Evolutionary conservation across 2,113 vertebrate genomes (phyloP).

Genomic region (Corvus moneduloides): DNA sequence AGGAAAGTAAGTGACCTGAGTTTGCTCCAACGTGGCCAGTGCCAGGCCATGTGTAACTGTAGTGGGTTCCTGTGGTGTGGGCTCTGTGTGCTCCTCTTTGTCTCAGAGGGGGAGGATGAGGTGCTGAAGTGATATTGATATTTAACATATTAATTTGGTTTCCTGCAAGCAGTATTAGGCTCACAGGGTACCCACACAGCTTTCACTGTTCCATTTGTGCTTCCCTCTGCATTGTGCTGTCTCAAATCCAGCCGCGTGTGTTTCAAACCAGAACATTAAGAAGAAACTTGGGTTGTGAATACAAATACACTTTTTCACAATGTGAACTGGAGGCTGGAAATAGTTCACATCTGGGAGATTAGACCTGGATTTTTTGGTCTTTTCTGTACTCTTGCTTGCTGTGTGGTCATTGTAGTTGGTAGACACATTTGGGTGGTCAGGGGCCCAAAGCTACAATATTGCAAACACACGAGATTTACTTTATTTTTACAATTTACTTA

Average conservation of each 20-base stretch:
- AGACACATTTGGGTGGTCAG: not conserved
- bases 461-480: not conserved
- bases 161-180: not conserved
- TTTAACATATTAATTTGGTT: not conserved
- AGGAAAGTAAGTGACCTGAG: too few species aligned
- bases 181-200: not conserved
- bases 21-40: accelerated
- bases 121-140: not conserved
- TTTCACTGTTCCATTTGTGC: not conserved
- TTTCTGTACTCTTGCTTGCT: not conserved
- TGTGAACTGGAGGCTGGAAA: not conserved
- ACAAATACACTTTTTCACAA: not conserved
- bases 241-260: accelerated
- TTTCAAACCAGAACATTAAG: not conserved
- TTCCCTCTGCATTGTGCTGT: not conserved
- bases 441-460: not conserved
- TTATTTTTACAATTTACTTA: not conserved
- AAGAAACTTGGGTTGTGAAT: not conserved
- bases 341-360: not conserved
- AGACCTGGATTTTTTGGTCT: not conserved
- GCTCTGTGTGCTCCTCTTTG: not conserved
- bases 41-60: not conserved
- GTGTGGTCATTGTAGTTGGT: not conserved
- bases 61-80: not conserved
- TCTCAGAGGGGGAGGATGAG: not conserved